Evolutionary conservation across 2,113 vertebrate species (phyloP), one percentile per base, ranked within the genome.

Genomic region (Petrocephalus zakoni): DNA sequence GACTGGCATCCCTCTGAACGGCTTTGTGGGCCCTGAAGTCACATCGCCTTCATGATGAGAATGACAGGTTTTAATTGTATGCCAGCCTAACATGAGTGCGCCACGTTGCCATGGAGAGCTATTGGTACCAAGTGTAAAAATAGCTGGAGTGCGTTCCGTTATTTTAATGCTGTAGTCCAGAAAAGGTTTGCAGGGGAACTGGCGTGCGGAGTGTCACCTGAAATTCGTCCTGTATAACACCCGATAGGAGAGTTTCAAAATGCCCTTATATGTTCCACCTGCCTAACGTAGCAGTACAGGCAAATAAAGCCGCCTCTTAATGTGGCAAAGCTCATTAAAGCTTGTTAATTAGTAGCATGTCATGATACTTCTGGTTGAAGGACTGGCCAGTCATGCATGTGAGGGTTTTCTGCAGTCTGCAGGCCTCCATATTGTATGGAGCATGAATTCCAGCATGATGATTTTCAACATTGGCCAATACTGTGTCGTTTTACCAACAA

Each of bases 41-140:
- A 15, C 87, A 7, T 37, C 87, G 42, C 81, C 87, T 88, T 86
- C 78, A 34, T 6, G 4, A 56, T 8, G 29, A 53, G 37, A 81
- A 81, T 56, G 68, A 25, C 25, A 6, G 25, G 49, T 13, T 88
- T 55, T 34, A 81, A 88, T 88, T 78, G 68, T 53, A 5, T 29
- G 29, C 68, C 87, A 56, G 7, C 34, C 53, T 56, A 58, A 49
- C 53, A 17, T 29, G n/a, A 86, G 25, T 55, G 55, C 21, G 19
- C 19, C 42, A 37, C 37, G 53, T 87, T 87, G 53, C 86, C 86
- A 87, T 87, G 86, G 84, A 86, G 84, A 86, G 84, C 5, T 86
- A 37, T 37, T 17, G 51, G 51, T n/a, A 86, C 22, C 84, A 34
- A 55, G 25, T 86, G 52, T 86, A 55, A 86, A 86, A 86, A 86